phyloP scores from a whole-genome alignment of 2,113 vertebrate genomes.

The Addax nasomaculatus region DNA sequence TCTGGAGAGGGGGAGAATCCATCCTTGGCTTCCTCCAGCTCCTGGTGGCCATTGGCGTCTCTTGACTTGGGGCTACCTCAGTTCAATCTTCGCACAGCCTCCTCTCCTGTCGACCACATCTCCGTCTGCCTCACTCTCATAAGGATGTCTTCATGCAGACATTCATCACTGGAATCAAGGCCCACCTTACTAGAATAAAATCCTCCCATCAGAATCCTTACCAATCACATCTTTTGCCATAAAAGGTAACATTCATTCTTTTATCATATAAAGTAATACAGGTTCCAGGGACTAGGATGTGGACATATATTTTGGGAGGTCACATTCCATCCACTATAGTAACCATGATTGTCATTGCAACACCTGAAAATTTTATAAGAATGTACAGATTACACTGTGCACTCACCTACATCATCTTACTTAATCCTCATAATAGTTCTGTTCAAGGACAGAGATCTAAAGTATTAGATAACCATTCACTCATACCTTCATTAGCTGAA shows the following conservation, averaged over 20 bases:
- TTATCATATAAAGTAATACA: not conserved
- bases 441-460: not conserved
- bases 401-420: not conserved
- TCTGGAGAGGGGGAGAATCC: not conserved
- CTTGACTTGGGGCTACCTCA: not conserved
- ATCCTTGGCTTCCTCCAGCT: not conserved
- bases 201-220: constrained; percentile 5
- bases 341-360: not conserved
- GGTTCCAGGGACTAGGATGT: not conserved
- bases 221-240: not conserved
- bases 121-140: not conserved
- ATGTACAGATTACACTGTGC: not conserved
- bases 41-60: not conserved
- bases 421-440: not conserved
- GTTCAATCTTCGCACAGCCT: not conserved
- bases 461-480: not conserved
- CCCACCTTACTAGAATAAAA: not conserved
- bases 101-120: not conserved
- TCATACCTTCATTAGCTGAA: not conserved
- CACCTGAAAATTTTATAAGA: not conserved
- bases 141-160: not conserved
- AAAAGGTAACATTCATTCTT: not conserved
- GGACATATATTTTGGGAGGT: not conserved
- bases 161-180: not conserved
- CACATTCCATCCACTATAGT: not conserved